These are phyloP conservation scores for Drosophila histrio DNA, from an alignment of 2,888 invertebrate genomes.

Conservation along the genomic window DNA sequence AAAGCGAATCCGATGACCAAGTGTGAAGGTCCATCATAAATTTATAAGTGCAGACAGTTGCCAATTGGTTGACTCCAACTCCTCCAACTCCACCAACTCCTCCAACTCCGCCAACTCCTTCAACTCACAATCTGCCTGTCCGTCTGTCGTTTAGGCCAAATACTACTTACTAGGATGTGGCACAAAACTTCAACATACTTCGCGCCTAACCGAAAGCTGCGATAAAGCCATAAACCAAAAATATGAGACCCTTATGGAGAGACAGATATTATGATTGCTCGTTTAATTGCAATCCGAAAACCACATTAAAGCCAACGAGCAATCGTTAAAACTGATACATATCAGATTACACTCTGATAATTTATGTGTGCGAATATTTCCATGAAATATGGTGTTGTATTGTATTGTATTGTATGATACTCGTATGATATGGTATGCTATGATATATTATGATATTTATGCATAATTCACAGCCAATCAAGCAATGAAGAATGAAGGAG, in stretches of 20 bases:
- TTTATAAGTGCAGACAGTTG: slow-evolving; percentile 70
- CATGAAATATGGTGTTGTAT: slow-evolving; percentile 5
- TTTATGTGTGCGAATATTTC: slow-evolving; percentile 34
- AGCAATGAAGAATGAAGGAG: not conserved
- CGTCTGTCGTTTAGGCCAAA: not conserved
- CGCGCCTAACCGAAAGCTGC: slow-evolving; percentile 3
- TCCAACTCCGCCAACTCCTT: not conserved
- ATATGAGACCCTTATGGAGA: slow-evolving; percentile 29
- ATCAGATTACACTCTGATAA: slow-evolving; percentile 44
- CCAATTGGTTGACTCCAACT: slow-evolving; percentile 39
- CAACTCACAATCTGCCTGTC: not conserved
- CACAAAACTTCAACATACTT: slow-evolving; percentile 2
- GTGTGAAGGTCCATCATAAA: slow-evolving; percentile 74
- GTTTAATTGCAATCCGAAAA: slow-evolving; percentile 59
- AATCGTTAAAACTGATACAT: slow-evolving; percentile 57
- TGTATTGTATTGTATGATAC: not conserved
- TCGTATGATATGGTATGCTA: not conserved
- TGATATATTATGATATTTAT: not conserved
- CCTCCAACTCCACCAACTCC: not conserved
- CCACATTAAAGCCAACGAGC: slow-evolving; percentile 36
- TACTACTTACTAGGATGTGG: too few relatives aligned
- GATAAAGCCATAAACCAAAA: slow-evolving; percentile 43
- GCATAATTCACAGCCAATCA: not conserved
- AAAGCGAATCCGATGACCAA: slow-evolving; percentile 22
- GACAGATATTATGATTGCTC: slow-evolving; percentile 55